Evolutionary conservation across 2,113 vertebrate genomes (phyloP).

Genomic region (Phalacrocorax carbo): DNA sequence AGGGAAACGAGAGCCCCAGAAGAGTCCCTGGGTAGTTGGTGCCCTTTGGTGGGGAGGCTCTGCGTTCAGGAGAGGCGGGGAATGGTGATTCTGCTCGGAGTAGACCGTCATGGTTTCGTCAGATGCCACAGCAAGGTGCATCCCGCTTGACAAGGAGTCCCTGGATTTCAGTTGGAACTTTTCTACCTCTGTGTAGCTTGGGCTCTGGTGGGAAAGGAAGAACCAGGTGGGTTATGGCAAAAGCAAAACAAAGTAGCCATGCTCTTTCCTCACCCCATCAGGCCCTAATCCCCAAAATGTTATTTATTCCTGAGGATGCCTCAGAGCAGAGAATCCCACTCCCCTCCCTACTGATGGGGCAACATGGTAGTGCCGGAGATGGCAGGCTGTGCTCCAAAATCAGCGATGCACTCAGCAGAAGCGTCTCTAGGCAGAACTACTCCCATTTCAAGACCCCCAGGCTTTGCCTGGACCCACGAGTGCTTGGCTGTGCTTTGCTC

Average conservation of each 20-base stretch:
- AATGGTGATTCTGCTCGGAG: constrained; percentile 68
- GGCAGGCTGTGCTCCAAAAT: background rate
- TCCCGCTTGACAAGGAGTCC: constrained; percentile 76
- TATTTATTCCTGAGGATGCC: background rate
- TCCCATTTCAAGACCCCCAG: background rate
- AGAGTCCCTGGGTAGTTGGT: constrained; percentile 67
- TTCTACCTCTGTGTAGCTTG: constrained; percentile 71
- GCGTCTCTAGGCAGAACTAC: background rate
- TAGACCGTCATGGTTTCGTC: constrained; percentile 74
- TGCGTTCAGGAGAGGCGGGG: constrained; percentile 21
- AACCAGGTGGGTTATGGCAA: background rate
- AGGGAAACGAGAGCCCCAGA: constrained; percentile 77
- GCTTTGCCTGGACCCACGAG: background rate
- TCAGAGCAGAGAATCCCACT: background rate
- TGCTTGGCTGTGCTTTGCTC: background rate
- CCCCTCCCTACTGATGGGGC: background rate
- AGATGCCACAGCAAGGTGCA: constrained; percentile 71
- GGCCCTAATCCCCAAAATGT: background rate
- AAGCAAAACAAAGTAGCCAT: background rate
- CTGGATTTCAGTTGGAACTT: constrained; percentile 73
- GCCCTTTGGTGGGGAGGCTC: constrained; percentile 58
- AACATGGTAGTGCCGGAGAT: background rate
- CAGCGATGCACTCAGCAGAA: background rate
- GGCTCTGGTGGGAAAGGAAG: constrained; percentile 71
- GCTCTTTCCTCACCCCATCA: background rate